Conservation (phyloP, 2,113 vertebrate species). For the Melanostigma gelatinosum region DNA sequence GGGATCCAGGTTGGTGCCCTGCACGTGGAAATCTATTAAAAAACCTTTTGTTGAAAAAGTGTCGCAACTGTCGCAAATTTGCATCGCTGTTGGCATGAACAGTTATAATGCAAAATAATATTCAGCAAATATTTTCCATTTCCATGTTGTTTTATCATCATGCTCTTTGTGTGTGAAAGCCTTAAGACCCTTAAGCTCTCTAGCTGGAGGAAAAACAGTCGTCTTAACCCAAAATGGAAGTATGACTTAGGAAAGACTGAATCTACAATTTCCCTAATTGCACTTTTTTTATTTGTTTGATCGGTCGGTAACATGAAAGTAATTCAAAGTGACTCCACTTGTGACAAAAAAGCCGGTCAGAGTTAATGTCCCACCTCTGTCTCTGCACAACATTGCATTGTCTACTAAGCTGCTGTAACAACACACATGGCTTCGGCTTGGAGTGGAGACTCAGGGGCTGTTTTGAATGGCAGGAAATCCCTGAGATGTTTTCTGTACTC, state of each 20-base stretch:
- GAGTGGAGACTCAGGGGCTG: slow-evolving; percentile 60
- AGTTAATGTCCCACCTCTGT: slow-evolving; percentile 33
- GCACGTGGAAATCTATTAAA: too few relatives aligned
- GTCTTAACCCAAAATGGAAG: neutral
- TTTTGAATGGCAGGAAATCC: slow-evolving; percentile 85
- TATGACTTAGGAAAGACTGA: neutral
- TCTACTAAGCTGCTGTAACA: slow-evolving; percentile 49
- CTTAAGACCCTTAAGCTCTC: neutral
- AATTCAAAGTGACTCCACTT: neutral
- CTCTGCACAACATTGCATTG: slow-evolving; percentile 47
- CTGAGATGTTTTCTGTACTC: slow-evolving; percentile 81
- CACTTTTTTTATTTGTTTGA: neutral
- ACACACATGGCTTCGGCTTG: slow-evolving; percentile 61
- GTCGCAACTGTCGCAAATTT: neutral
- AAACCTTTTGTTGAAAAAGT: neutral
- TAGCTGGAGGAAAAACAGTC: neutral
- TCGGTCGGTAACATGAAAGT: neutral
- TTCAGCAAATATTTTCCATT: neutral
- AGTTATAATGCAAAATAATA: neutral
- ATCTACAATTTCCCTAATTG: neutral
- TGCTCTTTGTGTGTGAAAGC: neutral
- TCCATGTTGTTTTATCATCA: neutral
- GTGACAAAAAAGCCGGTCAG: neutral
- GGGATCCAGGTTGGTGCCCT: too few relatives aligned
- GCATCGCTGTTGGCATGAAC: too few relatives aligned